A percentile compares a stretch with the other conserved stretches of the same genome.
phyloP scores from a whole-genome alignment of 23 tunicate species.

The Pegea sp. region DNA sequence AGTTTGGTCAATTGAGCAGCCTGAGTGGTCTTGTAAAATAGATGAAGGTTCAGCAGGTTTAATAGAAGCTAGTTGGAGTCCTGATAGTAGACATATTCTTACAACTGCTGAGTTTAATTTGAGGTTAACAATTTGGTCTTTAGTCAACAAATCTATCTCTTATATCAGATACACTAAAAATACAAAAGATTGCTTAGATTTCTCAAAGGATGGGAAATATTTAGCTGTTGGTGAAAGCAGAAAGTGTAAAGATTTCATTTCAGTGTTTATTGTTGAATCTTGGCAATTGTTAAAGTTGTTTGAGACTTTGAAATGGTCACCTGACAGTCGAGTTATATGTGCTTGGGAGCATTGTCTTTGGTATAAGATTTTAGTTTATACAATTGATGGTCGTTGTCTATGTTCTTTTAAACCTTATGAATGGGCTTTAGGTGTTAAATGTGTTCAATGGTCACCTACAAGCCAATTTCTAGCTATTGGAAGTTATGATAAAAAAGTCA shows the following conservation, averaged over 20 bases:
- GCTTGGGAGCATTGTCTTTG: constrained; percentile 81
- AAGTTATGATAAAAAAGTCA: constrained; percentile 71
- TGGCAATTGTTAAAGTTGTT: constrained; percentile 79
- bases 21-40: constrained; percentile 95
- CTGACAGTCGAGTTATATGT: constrained; percentile 75
- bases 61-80: constrained; percentile 75
- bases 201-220: constrained; percentile 66
- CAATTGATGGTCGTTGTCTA: constrained; percentile 85
- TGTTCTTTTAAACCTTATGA: constrained; percentile 68
- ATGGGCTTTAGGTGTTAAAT: constrained; percentile 78
- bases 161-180: constrained; percentile 75
- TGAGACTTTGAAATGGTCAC: constrained; percentile 81
- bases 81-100: constrained; percentile 77
- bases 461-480: constrained; percentile 90
- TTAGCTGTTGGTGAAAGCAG: constrained; percentile 72
- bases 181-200: constrained; percentile 74
- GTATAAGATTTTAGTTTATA: constrained; percentile 68
- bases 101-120: constrained; percentile 78
- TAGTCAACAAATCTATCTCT: constrained; percentile 81
- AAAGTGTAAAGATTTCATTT: constrained; percentile 69
- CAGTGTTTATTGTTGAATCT: constrained; percentile 58
- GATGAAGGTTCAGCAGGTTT: constrained; percentile 94
- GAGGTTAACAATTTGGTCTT: constrained; percentile 87
- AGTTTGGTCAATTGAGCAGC: constrained; percentile 93
- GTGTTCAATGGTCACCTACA: constrained; percentile 68